Evolutionary conservation across 1,140 invertebrate genomes (phyloP).

Genomic region (Carcinoscorpius rotundicauda): DNA sequence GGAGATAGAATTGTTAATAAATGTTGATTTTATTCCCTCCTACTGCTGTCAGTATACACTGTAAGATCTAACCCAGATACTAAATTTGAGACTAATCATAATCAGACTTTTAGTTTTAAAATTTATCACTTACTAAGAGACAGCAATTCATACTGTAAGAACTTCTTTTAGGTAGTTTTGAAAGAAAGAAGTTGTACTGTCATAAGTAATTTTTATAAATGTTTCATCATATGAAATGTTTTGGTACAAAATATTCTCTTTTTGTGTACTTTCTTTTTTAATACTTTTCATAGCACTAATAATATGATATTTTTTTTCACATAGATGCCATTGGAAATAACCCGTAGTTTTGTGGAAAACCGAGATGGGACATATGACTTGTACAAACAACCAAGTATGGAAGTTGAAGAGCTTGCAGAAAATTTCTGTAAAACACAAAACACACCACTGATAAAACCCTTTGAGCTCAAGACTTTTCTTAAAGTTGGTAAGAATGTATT

Average conservation of each 20-base stretch:
- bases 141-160: no score
- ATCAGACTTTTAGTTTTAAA: no score
- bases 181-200: conserved; percentile 9
- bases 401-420: conserved; percentile 38
- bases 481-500: conserved; percentile 48
- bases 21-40: no score
- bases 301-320: conserved; percentile 21
- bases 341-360: conserved; percentile 52
- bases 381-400: conserved; percentile 42
- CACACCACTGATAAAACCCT: conserved; percentile 45
- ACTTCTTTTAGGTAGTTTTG: no score
- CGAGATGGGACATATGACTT: conserved; percentile 49
- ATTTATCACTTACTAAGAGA: no score
- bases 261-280: no score
- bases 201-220: conserved; percentile 3
- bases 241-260: no score
- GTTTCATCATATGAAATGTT: conserved; percentile 5
- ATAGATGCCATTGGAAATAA: conserved; percentile 49
- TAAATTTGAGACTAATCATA: no score
- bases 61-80: no score
- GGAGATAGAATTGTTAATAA: no score
- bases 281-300: background rate
- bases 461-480: conserved; percentile 53
- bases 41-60: no score
- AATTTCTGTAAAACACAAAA: conserved; percentile 30